Evolutionary conservation across 2,888 invertebrate genomes (phyloP), one percentile per base, ranked within the genome.

Genomic region (Nesidiocoris tenuis): DNA sequence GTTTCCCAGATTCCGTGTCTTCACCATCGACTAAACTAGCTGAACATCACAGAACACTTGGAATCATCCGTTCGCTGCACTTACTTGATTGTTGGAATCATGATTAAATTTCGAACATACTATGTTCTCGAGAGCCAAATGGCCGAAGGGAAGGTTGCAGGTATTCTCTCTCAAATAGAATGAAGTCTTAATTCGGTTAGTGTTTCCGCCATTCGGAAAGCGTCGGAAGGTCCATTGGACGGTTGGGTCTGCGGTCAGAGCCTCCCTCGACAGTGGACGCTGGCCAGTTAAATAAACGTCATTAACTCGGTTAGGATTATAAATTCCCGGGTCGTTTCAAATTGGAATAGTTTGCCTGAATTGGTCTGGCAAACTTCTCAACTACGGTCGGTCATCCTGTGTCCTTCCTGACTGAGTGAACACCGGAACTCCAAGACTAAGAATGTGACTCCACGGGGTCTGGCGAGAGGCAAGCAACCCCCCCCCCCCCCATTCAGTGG

Each of bases 241-340:
- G 1, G 70, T 57, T 57, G 17, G 17, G 39, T 39, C 39, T 39
- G 39, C 12, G 39, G 39, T 39, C 39, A 12, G 39, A 12, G 39
- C 3, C 5, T 7, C 39, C 5, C 39, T 39, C 39, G 39, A 3
- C 39, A 7, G 39, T 57, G 70, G 25, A 70, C 23, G 25, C 57
- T 23, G 16, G 25, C 59, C 70, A 70, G 70, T 70, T 70, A 70
- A 59, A 70, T 70, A 70, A 72, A 72, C 72, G 39, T 72, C 72
- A 72, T 61, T 72, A 72, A 72, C 61, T 39, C 16, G 61, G 63
- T 21, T 56, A 39, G 21, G 39, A 61, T 63, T 61, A 72, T 72
- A 72, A 72, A 72, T 72, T 72, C 72, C 54, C 25, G 54, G 72
- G 21, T 72, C 72, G 72, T 72, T 72, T 61, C 61, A 72, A 72